Conservation (phyloP, 37 sponge, comb jelly and placozoan genomes). For the Spongia lamella region DNA sequence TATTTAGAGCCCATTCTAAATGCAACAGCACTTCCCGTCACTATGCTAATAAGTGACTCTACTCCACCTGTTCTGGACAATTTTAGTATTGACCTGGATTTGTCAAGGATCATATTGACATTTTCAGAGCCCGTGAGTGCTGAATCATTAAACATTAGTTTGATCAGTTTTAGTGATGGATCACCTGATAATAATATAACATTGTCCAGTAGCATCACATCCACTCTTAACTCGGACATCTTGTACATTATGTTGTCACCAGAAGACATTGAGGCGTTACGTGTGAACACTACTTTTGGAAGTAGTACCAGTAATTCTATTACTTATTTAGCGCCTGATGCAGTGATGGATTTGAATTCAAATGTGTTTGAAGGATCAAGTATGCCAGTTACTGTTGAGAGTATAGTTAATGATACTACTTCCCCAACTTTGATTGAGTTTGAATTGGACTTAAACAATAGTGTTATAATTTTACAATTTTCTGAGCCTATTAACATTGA, state of each 20-base stretch:
- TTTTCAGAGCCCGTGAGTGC: constrained; percentile 72
- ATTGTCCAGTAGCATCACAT: constrained; percentile 23
- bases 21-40: constrained; percentile 46
- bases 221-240: constrained; percentile 8
- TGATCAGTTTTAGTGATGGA: constrained; percentile 53
- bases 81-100: constrained; percentile 60
- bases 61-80: constrained; percentile 48
- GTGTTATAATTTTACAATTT: constrained; percentile 65
- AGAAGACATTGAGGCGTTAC: constrained; percentile 72
- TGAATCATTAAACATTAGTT: constrained; percentile 38
- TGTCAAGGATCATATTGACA: constrained; percentile 49
- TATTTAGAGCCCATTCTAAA: constrained; percentile 23
- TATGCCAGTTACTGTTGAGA: constrained; percentile 33
- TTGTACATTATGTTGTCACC: constrained; percentile 51
- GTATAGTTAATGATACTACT: constrained; percentile 48
- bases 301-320: constrained; percentile 55
- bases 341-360: constrained; percentile 60
- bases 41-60: constrained; percentile 41
- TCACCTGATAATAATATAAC: constrained; percentile 36
- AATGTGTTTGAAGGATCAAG: constrained; percentile 30
- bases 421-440: constrained; percentile 53
- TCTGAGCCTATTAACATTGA: constrained; percentile 60
- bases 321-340: constrained; percentile 33
- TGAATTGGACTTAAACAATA: constrained; percentile 62
- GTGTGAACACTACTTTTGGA: constrained; percentile 55